Evolutionary conservation across 2,888 invertebrate species (phyloP), one percentile per base, ranked within the genome.

Genomic region (Suillia variegata): DNA sequence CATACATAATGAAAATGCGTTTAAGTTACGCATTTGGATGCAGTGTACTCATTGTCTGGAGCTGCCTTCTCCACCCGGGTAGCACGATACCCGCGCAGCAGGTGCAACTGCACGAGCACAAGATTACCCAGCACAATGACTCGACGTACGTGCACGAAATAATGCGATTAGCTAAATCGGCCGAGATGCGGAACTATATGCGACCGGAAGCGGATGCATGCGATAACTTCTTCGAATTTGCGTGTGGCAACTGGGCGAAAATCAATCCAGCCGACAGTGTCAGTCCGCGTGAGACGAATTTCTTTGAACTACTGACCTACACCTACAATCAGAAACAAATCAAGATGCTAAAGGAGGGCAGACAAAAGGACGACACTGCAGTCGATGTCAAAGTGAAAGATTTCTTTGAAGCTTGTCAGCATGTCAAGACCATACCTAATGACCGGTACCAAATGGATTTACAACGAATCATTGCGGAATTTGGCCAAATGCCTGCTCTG

Each of bases 231-330:
- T 80, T 70, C 54, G 70, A 67, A 26, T 77, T 70, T 61, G 76
- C 77, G 34, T 80, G 79, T 57, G 79, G 79, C 22, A 80, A 73
- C 31, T 80, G 79, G 79, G 64, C 72, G 1, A 73, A 69, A 34
- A 64, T 74, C 2, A 71, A 81, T 68, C 78, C 79, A 2, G 75
- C 78, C 2, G 70, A 71, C 6, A 63, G 61, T 2, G 59, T 56
- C 1, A 58, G 58, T 18, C 68, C 71, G 0, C 63, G 74, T 2
- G 76, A 78, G 53, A 77, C 77, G 3, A 78, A 70, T 47, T 70
- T 71, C 47, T 70, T 69, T 22, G 70, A 68, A 38, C 61, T 71
- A 47, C 53, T 79, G 52, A 56, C 66, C n/a, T 65, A 64, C n/a
- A 67, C 71, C 1, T 78, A 71, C 45, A 60, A 63, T 15, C 76